Evolutionary conservation across 30 jellyfish, hydroid and myxozoan species (phyloP).

Genomic region (Cassiopea xamachana): DNA sequence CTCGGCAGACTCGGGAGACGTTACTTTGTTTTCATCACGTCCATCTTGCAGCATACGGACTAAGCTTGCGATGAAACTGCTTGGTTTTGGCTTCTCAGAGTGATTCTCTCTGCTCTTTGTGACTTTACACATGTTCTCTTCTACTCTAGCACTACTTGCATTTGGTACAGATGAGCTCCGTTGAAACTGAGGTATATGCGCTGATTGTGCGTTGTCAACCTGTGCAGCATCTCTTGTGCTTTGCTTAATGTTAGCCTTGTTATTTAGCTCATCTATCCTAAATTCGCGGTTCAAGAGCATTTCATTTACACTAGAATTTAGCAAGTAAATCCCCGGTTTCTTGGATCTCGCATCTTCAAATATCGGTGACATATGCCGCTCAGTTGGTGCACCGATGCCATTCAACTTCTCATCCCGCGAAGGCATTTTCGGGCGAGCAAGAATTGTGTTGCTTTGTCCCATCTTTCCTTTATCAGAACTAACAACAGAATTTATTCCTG

Average conservation of each 20-base stretch:
- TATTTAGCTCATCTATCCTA: neutral
- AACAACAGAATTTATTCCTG: neutral
- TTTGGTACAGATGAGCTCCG: neutral
- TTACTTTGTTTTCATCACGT: neutral
- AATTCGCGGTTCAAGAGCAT: too few species aligned
- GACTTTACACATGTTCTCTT: neutral
- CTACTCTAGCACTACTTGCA: neutral
- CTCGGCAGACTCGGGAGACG: neutral
- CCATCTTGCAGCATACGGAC: slow-evolving; percentile 48
- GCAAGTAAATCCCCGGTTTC: neutral
- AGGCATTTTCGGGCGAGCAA: slow-evolving; percentile 12
- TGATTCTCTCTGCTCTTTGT: neutral
- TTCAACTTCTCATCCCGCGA: neutral
- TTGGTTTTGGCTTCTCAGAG: slow-evolving; percentile 4
- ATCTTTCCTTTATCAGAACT: neutral
- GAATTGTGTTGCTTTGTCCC: neutral
- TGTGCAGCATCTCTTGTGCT: neutral
- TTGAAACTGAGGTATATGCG: neutral
- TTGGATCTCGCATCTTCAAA: slow-evolving; percentile 3
- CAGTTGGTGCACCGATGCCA: neutral
- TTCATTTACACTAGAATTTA: neutral
- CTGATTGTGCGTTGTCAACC: neutral
- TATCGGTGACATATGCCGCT: slow-evolving; percentile 12
- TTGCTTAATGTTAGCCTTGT: neutral
- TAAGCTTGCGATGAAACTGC: slow-evolving; percentile 19